Conservation (phyloP, 2,888 invertebrate genomes). For the Unio delphinus region DNA sequence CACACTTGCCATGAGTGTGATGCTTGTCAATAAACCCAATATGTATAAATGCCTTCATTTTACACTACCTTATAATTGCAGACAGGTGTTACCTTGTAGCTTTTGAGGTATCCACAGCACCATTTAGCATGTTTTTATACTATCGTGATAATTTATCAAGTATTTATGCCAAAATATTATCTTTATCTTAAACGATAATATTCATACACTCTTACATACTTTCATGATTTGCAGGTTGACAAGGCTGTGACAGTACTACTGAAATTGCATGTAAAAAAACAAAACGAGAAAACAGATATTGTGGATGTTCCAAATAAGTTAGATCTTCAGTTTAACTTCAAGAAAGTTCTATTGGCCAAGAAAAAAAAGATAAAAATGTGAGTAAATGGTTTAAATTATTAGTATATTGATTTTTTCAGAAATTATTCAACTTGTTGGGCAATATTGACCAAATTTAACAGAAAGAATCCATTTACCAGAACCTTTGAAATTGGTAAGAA, state of each 20-base stretch:
- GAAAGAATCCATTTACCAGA: too few species aligned
- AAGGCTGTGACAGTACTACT: constrained; percentile 39
- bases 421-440: background rate
- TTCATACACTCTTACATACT: background rate
- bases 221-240: constrained; percentile 32
- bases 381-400: constrained; percentile 19
- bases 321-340: constrained; percentile 52
- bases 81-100: too few species aligned
- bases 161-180: too few species aligned
- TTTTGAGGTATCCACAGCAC: too few species aligned
- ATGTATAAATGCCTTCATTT: too few species aligned
- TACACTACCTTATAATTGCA: too few species aligned
- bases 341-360: constrained; percentile 48
- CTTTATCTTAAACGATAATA: too few species aligned
- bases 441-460: background rate
- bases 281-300: constrained; percentile 27
- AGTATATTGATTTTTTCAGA: background rate
- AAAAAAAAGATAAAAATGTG: constrained; percentile 52
- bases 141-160: too few species aligned
- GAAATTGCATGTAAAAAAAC: constrained; percentile 21
- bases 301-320: constrained; percentile 49
- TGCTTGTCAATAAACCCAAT: too few species aligned
- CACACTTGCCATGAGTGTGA: too few species aligned
- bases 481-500: too few species aligned
- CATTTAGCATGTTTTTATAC: too few species aligned